Base-by-base conservation (phyloP, 1,140 invertebrate species). In the Metaphire vulgaris region DNA sequence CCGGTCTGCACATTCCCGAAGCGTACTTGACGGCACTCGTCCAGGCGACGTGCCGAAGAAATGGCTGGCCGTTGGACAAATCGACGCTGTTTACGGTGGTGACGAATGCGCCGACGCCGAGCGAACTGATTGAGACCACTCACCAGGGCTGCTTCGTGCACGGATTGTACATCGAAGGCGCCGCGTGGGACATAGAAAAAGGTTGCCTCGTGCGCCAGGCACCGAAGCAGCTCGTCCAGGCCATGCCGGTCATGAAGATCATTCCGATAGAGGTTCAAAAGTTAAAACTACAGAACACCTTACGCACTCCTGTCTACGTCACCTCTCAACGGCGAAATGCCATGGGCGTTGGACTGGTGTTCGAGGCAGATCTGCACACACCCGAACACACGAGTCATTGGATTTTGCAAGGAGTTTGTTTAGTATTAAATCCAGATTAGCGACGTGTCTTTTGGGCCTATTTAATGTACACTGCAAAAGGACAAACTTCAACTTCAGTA, bases 1-100 rank as follows among this genome's bases (percentile, higher is more conserved):
- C 92, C 0, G 93, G 93, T 0, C 86, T 94, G 26, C 92, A 94
- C 81, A 90, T 92, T 75, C 93, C 93, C 1, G 91, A 93, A 88
- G 92, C 92, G 56, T 95, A 92, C 85, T 86, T 95, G 31, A 92
- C 91, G 15, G 93, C 92, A 31, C 86, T 94, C 71, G 88, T 93
- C 12, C 90, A 92, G 87, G 90, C 91, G 77, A 90, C 92, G 56
- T 94, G 92, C 82, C 89, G 92, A 34, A 88, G 90, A 79, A 90
- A 92, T 83, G 90, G 90, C 80, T 94, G 93, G 93, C 90, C 92
- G 0, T 85, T 95, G 66, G 92, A 94, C 87, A 89, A 89, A 79
- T 91, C 91, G 32, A 90, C 91, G 21, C 88, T 92, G 34, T 92
- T 91, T 81, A 93, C 92, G 0, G 83, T 87, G 72, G 91, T 95